A percentile compares a stretch with the other conserved stretches of the same genome.
phyloP scores from a whole-genome alignment of 2,113 vertebrate genomes.

The Python bivittatus region DNA sequence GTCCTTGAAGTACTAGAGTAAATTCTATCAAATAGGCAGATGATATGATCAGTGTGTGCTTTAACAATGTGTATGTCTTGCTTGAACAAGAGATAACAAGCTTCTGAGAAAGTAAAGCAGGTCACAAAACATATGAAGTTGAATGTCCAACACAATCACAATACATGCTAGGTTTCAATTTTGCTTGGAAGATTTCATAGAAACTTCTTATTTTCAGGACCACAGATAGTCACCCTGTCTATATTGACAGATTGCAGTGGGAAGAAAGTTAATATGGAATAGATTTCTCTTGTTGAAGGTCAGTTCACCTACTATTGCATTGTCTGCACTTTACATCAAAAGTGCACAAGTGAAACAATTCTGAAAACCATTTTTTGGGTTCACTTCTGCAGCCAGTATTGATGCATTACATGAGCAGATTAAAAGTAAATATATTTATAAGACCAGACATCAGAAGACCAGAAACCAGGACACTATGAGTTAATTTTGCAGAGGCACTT shows the following conservation, averaged over 20 bases:
- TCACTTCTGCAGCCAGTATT: not conserved
- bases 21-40: conserved; percentile 29
- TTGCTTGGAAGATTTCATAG: not conserved
- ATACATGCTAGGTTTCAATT: not conserved
- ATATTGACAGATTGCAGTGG: not conserved
- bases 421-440: no score
- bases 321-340: not conserved
- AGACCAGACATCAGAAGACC: no score
- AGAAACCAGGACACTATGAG: no score
- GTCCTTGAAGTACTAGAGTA: not conserved
- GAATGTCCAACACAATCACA: conserved; percentile 17
- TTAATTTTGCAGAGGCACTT: no score
- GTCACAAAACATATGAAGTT: not conserved
- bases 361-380: not conserved
- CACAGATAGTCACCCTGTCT: not conserved
- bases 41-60: not conserved
- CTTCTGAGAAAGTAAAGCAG: conserved; percentile 12
- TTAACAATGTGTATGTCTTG: not conserved
- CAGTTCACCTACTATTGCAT: not conserved
- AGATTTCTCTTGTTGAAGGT: not conserved
- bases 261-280: not conserved
- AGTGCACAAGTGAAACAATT: not conserved
- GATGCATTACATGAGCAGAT: no score
- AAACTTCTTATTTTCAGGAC: not conserved
- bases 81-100: not conserved